Base-by-base conservation (phyloP, 2,888 invertebrate species). In the Clunio marinus region DNA sequence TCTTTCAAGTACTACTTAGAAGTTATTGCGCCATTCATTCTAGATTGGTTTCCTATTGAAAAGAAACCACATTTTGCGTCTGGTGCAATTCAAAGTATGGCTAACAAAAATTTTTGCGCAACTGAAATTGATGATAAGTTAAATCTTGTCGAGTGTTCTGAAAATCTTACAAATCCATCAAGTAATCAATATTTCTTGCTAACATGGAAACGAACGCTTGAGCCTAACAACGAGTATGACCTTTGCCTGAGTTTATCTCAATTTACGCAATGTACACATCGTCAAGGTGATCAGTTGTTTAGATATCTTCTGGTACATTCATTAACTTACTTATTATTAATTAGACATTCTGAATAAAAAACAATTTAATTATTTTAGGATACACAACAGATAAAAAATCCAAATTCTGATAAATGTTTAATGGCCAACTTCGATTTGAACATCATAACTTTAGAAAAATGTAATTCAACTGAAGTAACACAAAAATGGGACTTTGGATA, bases 1-100 rank as follows among this genome's bases (percentile, higher is more conserved):
- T 32, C 51, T 13, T 55, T 66, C 13, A 35, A 66, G 20, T 51
- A 51, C n/a, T 66, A 17, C 15, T 13, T 66, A 2, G 24, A 51
- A 2, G 28, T 46, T 13, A 32, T 66, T 15, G 66, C 66, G 1
- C 51, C 51, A 13, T 27, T 55, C 2, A n/a, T 66, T 2, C 2
- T 8, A 3, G 45, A 45, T 1, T 22, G 25, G 22, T 62, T 41
- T 25, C 41, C 41, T n/a, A 2, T 10, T 10, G 41, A 41, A 10
- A n/a, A 2, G 41, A 10, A 41, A n/a, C 41, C 41, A n/a, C 3
- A 41, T 5, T 41, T 41, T 10, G 41, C 41, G 2, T 41, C 41
- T 5, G 41, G 41, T 13, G 41, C 41, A n/a, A 41, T 41, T n/a
- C 41, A 15, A 41, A 41, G 41, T 15, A 41, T n/a, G 15, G 41